These are phyloP conservation scores for Mechanitis messenoides DNA, from an alignment of 2,888 invertebrate genomes.

Conservation along the genomic window DNA sequence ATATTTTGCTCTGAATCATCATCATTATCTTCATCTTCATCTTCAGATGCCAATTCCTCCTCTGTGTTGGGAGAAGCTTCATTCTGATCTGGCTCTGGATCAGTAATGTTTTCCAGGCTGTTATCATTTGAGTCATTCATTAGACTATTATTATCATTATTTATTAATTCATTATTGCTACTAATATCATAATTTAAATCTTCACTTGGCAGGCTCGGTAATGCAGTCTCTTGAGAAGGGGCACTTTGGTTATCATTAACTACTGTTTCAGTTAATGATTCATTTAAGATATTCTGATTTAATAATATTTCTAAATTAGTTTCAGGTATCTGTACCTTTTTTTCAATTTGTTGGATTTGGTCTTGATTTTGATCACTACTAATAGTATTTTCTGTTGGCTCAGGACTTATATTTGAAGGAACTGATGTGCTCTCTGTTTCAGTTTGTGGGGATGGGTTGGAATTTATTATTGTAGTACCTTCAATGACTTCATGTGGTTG, in stretches of 20 bases:
- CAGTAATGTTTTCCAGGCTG: constrained; percentile 1
- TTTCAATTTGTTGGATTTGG: constrained; percentile 21
- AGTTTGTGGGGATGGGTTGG: constrained; percentile 38
- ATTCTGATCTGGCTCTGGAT: background rate
- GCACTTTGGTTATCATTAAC: background rate
- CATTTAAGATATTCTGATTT: constrained; percentile 15
- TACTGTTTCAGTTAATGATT: background rate
- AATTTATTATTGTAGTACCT: constrained; percentile 79
- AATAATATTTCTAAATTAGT: constrained; percentile 21
- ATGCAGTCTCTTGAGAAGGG: constrained; percentile 9
- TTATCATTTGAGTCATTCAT: background rate
- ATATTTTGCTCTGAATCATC: constrained; percentile 16
- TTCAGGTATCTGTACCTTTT: constrained; percentile 11
- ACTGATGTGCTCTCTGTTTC: constrained; percentile 35
- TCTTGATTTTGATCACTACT: constrained; percentile 23
- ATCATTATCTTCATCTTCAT: constrained; percentile 24
- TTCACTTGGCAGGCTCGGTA: background rate
- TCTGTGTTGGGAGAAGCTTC: background rate
- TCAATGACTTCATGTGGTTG: constrained; percentile 76
- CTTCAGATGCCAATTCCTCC: constrained; percentile 4
- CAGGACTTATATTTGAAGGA: constrained; percentile 14
- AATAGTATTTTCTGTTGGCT: constrained; percentile 7
- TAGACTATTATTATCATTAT: background rate
- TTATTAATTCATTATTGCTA: constrained; percentile 15
- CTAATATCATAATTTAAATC: constrained; percentile 10